Percentiles rank a stretch among this genome's conserved stretches.
Evolutionary conservation across 2,113 vertebrate species (phyloP).

Genomic region (Eupsittula cactorum): DNA sequence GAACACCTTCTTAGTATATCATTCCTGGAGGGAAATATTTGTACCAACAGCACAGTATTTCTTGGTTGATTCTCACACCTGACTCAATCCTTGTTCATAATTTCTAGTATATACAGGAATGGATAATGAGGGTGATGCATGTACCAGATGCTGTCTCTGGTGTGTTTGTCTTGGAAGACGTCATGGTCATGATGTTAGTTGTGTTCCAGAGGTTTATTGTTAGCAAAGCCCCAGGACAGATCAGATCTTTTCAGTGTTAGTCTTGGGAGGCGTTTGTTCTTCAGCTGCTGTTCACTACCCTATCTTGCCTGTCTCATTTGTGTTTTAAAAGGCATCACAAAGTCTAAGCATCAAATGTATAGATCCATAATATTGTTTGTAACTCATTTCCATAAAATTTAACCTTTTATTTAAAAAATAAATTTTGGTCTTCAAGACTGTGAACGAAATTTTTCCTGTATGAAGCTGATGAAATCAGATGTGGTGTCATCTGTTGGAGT

Average conservation of each 20-base stretch:
- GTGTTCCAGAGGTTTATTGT: neutral
- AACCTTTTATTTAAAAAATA: neutral
- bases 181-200: neutral
- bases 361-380: neutral
- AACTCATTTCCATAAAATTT: neutral
- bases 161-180: neutral
- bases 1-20: neutral
- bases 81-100: neutral
- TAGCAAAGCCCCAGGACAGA: neutral
- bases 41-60: neutral
- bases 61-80: neutral
- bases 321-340: neutral
- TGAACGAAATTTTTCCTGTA: accelerated
- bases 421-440: neutral
- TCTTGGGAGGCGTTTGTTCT: neutral
- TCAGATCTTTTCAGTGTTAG: neutral
- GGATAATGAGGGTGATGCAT: neutral
- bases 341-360: neutral
- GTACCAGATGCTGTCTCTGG: neutral
- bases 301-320: neutral
- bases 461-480: neutral
- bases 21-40: neutral
- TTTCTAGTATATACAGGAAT: neutral
- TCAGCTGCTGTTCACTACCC: neutral
- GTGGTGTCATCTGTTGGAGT: neutral